These are phyloP conservation scores for Gonocerus acuteangulatus DNA, from an alignment of 2,888 invertebrate species.

Conservation along the genomic window DNA sequence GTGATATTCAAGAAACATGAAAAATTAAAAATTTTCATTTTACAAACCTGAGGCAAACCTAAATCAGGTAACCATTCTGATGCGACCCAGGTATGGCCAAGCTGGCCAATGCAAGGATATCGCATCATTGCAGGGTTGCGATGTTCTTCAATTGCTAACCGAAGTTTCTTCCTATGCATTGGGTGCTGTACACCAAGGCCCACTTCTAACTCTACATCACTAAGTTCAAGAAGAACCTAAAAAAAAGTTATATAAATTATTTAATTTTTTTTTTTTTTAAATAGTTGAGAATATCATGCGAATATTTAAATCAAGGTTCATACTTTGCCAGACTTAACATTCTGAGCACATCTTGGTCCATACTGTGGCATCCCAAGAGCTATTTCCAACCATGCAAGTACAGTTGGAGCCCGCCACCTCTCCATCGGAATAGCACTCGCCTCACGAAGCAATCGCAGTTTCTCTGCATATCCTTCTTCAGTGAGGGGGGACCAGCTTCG, in stretches of 20 bases:
- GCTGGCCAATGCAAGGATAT: constrained; percentile 77
- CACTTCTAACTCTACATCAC: constrained; percentile 82
- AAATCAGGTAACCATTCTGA: constrained; percentile 88
- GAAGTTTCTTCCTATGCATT: constrained; percentile 85
- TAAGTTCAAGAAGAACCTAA: constrained; percentile 81
- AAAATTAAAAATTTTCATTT: too few relatives aligned
- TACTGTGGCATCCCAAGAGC: constrained; percentile 92
- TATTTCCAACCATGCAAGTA: constrained; percentile 89
- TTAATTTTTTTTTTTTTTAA: too few relatives aligned
- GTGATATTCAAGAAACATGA: too few relatives aligned
- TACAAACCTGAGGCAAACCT: constrained; percentile 65
- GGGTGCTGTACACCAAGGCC: constrained; percentile 86
- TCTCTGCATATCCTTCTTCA: constrained; percentile 68
- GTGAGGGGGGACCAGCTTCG: constrained; percentile 58
- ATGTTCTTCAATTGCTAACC: constrained; percentile 88
- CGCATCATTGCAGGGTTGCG: constrained; percentile 77
- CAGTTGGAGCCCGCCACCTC: constrained; percentile 86
- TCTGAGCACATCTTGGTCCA: constrained; percentile 80
- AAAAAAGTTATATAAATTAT: too few relatives aligned
- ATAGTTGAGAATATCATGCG: too few relatives aligned
- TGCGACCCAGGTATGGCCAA: constrained; percentile 89
- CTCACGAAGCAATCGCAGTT: constrained; percentile 67
- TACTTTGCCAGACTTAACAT: constrained; percentile 92
- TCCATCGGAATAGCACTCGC: constrained; percentile 78
- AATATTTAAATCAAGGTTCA: neutral